Evolutionary conservation across 2,888 invertebrate species (phyloP).

Genomic region (Schizaphis graminum): DNA sequence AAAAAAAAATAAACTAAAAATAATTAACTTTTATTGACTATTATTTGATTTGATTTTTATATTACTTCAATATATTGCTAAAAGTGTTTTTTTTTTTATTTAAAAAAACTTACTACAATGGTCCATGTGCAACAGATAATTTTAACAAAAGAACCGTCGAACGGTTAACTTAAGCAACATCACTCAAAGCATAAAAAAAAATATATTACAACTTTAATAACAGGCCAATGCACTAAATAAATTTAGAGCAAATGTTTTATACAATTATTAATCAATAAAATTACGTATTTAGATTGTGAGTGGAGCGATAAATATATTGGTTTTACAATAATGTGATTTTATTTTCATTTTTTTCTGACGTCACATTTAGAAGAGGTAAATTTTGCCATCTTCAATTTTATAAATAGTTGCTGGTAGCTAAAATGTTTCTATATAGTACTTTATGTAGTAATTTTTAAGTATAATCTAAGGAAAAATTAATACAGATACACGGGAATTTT

Average conservation of each 20-base stretch:
- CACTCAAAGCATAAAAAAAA: not conserved
- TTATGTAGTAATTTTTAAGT: not conserved
- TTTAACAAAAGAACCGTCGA: constrained; percentile 11
- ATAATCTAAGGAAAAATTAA: not conserved
- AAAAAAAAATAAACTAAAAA: not conserved
- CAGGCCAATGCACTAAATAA: not conserved
- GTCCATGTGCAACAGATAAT: not conserved
- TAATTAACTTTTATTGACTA: not conserved
- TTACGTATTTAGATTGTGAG: not conserved
- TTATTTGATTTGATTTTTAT: not conserved
- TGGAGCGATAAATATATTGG: not conserved
- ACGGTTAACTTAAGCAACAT: not conserved
- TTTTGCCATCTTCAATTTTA: not conserved
- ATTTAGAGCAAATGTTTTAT: not conserved
- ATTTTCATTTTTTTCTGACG: not conserved
- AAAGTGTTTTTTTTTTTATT: not conserved
- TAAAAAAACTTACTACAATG: not conserved
- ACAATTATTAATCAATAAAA: not conserved
- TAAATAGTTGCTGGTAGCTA: not conserved
- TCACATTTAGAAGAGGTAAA: not conserved
- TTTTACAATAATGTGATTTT: not conserved
- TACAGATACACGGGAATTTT: not conserved
- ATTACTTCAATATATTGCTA: not conserved
- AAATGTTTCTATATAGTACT: not conserved
- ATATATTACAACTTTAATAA: not conserved